Base-by-base conservation (phyloP, 2,888 invertebrate genomes). In the Caenorhabditis sp. region DNA sequence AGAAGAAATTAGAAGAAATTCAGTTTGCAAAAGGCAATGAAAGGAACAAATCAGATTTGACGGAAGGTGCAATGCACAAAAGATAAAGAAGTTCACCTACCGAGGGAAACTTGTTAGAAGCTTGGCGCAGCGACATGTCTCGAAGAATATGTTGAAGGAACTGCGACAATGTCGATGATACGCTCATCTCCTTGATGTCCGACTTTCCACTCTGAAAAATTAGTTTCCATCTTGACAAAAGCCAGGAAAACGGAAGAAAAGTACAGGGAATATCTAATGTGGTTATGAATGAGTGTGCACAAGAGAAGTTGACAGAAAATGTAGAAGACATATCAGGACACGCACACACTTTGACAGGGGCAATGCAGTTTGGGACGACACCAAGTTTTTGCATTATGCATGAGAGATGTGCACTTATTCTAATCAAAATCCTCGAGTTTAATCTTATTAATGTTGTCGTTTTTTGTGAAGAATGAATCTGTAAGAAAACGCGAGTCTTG, bases 381-480 rank as follows among this genome's bases (percentile, higher is more conserved):
- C 60, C 65, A n/a, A n/a, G 35, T 67, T 68, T 62, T 80, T 80
- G 80, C 80, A 80, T 80, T 74, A 80, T 80, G 74, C 64, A 80
- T 80, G 80, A 80, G 80, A 68, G 69, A 51, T 56, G 26, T 69
- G 69, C 69, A 80, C 80, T 80, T 80, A 80, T 80, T 80, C 74
- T 74, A 80, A 80, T 80, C 60, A 74, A 70, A 80, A 70, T 64
- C 70, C 60, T 40, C 53, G 67, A 79, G 71, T 71, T 71, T 62
- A 60, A 71, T 71, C 71, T 79, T 65, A 71, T 79, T 71, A 79
- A 35, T 64, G 56, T 44, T 37, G 64, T 47, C 26, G 26, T 32
- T 56, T 28, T 47, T 56, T n/a, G n/a, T n/a, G n/a, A 11, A 11
- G 2, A 11, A 13, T 5, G 40, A 40, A 9, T 6, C 32, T 9